Conservation (phyloP, 2,888 invertebrate species). For the Rhodophaea formosa region DNA sequence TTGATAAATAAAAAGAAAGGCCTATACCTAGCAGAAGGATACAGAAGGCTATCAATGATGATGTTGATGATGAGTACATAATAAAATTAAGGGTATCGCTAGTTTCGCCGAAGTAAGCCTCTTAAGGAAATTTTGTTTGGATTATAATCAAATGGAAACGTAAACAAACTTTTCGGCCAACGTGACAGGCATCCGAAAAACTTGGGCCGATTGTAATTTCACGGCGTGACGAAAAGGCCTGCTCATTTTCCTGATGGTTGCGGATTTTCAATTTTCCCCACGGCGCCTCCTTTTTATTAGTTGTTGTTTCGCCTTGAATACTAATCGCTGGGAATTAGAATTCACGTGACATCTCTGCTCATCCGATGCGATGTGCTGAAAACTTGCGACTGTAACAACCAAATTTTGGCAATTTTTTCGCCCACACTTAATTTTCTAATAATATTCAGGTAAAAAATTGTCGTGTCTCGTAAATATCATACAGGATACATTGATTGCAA, state of each 20-base stretch:
- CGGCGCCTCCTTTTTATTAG: slow-evolving; percentile 75
- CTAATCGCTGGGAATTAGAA: slow-evolving; percentile 68
- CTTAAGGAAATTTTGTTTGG: slow-evolving; percentile 53
- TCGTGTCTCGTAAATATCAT: too few species aligned
- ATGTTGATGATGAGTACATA: too few species aligned
- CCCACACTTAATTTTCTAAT: background rate
- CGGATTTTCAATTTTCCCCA: slow-evolving; percentile 79
- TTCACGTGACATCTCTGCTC: slow-evolving; percentile 58
- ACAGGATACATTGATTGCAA: too few species aligned
- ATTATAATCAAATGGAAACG: slow-evolving; percentile 70
- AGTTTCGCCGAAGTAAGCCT: too few species aligned
- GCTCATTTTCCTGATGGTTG: slow-evolving; percentile 76
- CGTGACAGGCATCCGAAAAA: slow-evolving; percentile 65
- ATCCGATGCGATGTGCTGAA: slow-evolving; percentile 37
- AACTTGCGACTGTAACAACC: slow-evolving; percentile 17
- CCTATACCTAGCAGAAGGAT: too few species aligned
- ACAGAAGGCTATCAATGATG: too few species aligned
- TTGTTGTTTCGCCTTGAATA: slow-evolving; percentile 77
- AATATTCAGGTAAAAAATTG: too few species aligned
- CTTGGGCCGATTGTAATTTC: slow-evolving; percentile 66
- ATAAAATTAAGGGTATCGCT: too few species aligned
- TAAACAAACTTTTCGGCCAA: slow-evolving; percentile 70
- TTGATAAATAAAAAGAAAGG: too few species aligned
- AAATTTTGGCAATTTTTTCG: background rate
- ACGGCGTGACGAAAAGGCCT: slow-evolving; percentile 69